These are phyloP conservation scores for Aporophyla lueneburgensis DNA, from an alignment of 2,888 invertebrate species.

Conservation along the genomic window DNA sequence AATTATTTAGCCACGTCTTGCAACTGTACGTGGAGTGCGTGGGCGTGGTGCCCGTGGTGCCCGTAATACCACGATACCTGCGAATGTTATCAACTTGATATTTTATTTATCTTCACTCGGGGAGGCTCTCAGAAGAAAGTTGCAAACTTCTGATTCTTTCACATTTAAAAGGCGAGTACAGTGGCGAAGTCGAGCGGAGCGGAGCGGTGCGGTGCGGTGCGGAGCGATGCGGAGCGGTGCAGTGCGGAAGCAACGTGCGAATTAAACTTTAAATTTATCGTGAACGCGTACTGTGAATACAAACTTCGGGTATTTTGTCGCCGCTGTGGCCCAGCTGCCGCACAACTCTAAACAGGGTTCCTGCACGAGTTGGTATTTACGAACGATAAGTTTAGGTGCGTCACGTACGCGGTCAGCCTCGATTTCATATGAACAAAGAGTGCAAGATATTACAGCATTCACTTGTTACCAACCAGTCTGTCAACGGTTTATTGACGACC, in stretches of 20 bases:
- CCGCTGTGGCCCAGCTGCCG: constrained; percentile 6
- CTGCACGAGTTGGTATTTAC: background rate
- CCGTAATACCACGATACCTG: background rate
- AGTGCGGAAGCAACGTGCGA: constrained; percentile 18
- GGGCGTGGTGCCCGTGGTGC: background rate
- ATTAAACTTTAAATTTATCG: constrained; percentile 44
- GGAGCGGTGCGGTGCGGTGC: background rate
- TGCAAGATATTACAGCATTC: background rate
- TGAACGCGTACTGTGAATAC: constrained; percentile 30
- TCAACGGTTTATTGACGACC: background rate
- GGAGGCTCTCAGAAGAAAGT: constrained; percentile 14
- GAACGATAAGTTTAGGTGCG: background rate
- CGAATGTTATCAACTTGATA: constrained; percentile 26
- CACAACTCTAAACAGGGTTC: background rate
- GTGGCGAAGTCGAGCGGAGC: background rate
- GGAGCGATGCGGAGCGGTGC: background rate
- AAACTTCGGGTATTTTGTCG: constrained; percentile 11
- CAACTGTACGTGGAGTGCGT: too few species aligned
- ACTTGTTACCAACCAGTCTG: background rate
- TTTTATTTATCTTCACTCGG: constrained; percentile 31
- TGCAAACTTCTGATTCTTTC: constrained; percentile 28
- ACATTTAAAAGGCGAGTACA: constrained; percentile 13
- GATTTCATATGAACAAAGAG: background rate
- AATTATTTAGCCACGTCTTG: background rate
- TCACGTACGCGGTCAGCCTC: background rate